phyloP scores from a whole-genome alignment of 2,113 vertebrate species.

The Colinus virginianus region DNA sequence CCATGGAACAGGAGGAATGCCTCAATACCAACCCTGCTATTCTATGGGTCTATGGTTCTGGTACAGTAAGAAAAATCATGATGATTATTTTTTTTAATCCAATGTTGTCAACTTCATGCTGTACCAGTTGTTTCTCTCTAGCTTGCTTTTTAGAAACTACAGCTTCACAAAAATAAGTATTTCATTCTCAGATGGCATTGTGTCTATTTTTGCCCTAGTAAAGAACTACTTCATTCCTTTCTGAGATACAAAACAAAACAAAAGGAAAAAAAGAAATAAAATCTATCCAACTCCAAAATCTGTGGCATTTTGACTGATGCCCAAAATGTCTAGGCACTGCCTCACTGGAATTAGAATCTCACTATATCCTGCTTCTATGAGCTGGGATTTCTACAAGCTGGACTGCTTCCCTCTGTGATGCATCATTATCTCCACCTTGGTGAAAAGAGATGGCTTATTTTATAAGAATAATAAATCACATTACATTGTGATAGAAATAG shows the following conservation, averaged over 20 bases:
- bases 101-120: neutral
- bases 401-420: neutral
- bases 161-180: neutral
- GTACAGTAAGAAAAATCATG: neutral
- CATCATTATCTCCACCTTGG: neutral
- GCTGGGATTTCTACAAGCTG: neutral
- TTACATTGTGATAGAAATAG: neutral
- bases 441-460: neutral
- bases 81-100: neutral
- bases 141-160: neutral
- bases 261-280: neutral
- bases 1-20: neutral
- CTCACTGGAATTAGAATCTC: neutral
- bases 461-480: neutral
- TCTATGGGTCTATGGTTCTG: neutral
- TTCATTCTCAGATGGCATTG: neutral
- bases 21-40: neutral
- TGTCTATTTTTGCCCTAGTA: neutral
- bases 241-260: neutral
- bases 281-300: neutral
- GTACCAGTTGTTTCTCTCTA: neutral
- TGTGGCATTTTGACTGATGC: neutral
- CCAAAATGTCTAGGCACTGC: neutral
- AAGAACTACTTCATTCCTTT: neutral
- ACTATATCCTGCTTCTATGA: neutral